Evolutionary conservation across 2,797 vertebrate genomes (phyloP).

Genomic region (Mormyrus proboscirostris): DNA sequence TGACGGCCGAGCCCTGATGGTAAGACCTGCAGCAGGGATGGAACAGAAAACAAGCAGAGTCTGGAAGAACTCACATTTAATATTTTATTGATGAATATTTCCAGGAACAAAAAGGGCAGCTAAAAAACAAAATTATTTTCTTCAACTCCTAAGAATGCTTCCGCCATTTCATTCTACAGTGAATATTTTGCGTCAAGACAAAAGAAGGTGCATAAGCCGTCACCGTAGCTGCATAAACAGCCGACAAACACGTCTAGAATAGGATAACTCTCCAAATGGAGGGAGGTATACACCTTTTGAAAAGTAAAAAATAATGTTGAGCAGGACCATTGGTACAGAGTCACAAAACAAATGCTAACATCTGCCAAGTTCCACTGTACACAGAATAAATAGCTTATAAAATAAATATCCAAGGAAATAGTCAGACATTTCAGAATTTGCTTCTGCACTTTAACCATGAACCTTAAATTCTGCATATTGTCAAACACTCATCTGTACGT

Average conservation of each 20-base stretch:
- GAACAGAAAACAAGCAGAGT: background rate
- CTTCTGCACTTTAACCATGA: conserved; percentile 17
- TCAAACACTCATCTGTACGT: background rate
- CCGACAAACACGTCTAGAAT: background rate
- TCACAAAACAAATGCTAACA: background rate
- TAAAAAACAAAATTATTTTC: background rate
- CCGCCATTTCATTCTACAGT: background rate
- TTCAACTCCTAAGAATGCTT: background rate
- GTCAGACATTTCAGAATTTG: background rate
- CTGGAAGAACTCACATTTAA: background rate
- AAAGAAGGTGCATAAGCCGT: background rate
- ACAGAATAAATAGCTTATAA: conserved; percentile 60
- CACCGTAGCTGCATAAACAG: background rate
- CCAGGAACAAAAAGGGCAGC: background rate
- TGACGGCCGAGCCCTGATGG: background rate
- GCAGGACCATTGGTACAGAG: background rate
- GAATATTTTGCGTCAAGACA: background rate
- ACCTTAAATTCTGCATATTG: conserved; percentile 17
- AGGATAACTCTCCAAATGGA: background rate
- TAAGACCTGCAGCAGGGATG: background rate
- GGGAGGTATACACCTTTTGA: background rate
- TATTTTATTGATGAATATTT: background rate
- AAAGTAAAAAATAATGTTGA: background rate
- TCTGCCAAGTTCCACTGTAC: background rate
- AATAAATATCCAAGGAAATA: conserved; percentile 44